A percentile compares a stretch with the other conserved stretches of the same genome.
These are phyloP conservation scores for Drosophila buzzatii DNA, from an alignment of 2,888 invertebrate genomes.

Conservation along the genomic window DNA sequence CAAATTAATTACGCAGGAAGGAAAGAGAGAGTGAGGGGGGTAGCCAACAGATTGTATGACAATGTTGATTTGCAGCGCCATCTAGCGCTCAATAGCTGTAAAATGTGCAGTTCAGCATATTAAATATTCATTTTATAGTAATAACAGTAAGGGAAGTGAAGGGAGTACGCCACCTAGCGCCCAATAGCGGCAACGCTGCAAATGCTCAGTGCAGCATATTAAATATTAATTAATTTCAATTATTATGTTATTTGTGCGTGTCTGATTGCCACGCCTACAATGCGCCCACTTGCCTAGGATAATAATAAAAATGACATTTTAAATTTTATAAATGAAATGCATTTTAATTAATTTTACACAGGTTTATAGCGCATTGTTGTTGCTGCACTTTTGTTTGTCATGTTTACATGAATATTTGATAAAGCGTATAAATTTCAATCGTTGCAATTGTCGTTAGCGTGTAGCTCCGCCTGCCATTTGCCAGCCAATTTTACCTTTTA, in stretches of 20 bases:
- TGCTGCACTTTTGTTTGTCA: conserved; percentile 60
- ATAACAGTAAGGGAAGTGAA: not conserved
- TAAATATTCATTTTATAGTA: conserved; percentile 66
- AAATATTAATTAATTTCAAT: conserved; percentile 78
- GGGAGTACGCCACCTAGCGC: conserved; percentile 42
- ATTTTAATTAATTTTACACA: conserved; percentile 76
- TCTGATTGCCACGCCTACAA: conserved; percentile 11
- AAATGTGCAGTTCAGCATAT: conserved; percentile 52
- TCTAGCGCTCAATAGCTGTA: conserved; percentile 33
- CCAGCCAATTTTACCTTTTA: conserved; percentile 26
- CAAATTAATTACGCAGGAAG: conserved; percentile 66
- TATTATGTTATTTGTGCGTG: conserved; percentile 57
- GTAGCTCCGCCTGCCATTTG: conserved; percentile 12
- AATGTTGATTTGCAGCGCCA: conserved; percentile 27
- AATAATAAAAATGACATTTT: conserved; percentile 52
- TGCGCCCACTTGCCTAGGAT: conserved; percentile 8
- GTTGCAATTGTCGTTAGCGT: conserved; percentile 11
- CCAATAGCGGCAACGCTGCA: conserved; percentile 2
- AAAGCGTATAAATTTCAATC: conserved; percentile 72
- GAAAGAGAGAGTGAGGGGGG: too few species aligned
- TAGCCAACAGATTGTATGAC: not conserved
- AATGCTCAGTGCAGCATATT: conserved; percentile 57
- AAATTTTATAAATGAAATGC: conserved; percentile 78
- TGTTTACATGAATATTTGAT: conserved; percentile 79
- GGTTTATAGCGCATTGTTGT: conserved; percentile 21